phyloP scores from a whole-genome alignment of 2,113 vertebrate genomes.

The Semnopithecus entellus region DNA sequence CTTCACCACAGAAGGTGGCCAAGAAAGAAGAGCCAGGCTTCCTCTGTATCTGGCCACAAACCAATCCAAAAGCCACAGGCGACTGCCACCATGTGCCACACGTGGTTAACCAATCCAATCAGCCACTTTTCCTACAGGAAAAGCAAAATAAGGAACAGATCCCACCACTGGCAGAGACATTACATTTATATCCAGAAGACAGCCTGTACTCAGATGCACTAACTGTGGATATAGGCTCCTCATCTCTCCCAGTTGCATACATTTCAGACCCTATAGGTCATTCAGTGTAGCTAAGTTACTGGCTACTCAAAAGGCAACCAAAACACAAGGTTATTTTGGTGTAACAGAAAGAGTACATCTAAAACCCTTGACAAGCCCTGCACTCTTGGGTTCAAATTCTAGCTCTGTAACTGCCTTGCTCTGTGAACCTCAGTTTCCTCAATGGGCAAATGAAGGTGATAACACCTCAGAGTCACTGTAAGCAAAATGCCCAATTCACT shows the following conservation, averaged over 20 bases:
- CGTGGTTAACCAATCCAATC: not conserved
- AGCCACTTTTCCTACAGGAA: not conserved
- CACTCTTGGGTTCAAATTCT: not conserved
- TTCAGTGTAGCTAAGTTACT: not conserved
- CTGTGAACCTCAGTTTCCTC: slow-evolving; percentile 29
- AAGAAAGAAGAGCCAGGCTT: not conserved
- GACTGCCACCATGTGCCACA: not conserved
- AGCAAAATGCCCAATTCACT: not conserved
- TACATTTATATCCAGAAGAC: not conserved
- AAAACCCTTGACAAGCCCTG: not conserved
- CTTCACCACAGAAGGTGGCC: not conserved
- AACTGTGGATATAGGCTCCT: not conserved
- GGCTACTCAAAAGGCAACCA: not conserved
- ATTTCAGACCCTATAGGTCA: not conserved
- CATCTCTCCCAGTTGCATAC: not conserved
- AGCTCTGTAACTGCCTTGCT: not conserved
- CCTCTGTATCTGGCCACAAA: not conserved
- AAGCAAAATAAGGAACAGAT: not conserved
- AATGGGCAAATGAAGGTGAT: not conserved
- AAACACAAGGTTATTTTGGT: not conserved
- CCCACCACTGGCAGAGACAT: not conserved
- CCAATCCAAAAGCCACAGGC: not conserved
- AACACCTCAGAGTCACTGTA: not conserved
- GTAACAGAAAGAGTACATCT: not conserved
- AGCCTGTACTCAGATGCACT: not conserved